phyloP scores from a whole-genome alignment of 2,113 vertebrate species.

The Pan troglodytes region NHGRI_mPanTro3-v2.1_pri NC_072404.2:100069001-100069500 shows the following conservation, averaged over 20 bases:
- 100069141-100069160: background rate
- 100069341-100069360: conserved; percentile 14
- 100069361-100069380: background rate
- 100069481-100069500: conserved; percentile 2
- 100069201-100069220: conserved; percentile 42
- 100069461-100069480: conserved; percentile 58
- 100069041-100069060: background rate
- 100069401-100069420: background rate
- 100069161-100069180: background rate
- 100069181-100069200: background rate
- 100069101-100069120: background rate
- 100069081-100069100: background rate
- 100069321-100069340: conserved; percentile 45
- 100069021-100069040: background rate
- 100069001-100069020: background rate
- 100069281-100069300: conserved; percentile 21
- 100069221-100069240: background rate
- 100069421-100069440: background rate
- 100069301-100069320: conserved; percentile 11
- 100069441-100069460: conserved; percentile 7
- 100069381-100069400: conserved; percentile 48
- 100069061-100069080: background rate
- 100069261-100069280: background rate
- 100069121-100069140: conserved; percentile 22
- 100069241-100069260: background rate